Conservation (phyloP, 1,140 invertebrate species). For the Nephotettix cincticeps region DNA sequence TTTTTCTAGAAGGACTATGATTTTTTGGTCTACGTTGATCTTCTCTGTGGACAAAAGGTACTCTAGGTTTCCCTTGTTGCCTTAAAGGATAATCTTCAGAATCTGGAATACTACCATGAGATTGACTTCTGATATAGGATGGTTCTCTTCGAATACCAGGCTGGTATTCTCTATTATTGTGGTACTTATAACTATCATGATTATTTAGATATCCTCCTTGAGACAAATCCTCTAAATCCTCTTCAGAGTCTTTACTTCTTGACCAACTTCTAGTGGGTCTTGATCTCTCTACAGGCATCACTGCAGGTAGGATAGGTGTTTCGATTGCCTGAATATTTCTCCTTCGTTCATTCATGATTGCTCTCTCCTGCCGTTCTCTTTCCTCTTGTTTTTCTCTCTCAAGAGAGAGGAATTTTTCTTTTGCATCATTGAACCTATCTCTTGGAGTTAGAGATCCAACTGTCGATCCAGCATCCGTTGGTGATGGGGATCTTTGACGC, state of each 20-base stretch:
- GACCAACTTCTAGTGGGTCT: conserved; percentile 20
- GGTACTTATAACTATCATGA: conserved; percentile 17
- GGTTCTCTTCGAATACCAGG: neutral
- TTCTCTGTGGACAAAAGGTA: neutral
- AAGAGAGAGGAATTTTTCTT: conserved; percentile 77
- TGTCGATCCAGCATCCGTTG: conserved; percentile 33
- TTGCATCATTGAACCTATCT: conserved; percentile 78
- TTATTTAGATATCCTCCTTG: conserved; percentile 14
- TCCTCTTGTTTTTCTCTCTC: conserved; percentile 64
- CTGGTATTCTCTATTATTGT: conserved; percentile 20
- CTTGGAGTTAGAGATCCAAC: conserved; percentile 57
- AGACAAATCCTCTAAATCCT: conserved; percentile 3
- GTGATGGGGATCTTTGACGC: conserved; percentile 54
- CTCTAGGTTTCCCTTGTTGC: conserved; percentile 3
- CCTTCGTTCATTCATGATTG: conserved; percentile 19
- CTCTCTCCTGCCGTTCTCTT: conserved; percentile 36
- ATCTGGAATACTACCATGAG: conserved; percentile 26
- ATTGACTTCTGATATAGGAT: conserved; percentile 23
- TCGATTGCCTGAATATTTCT: conserved; percentile 24
- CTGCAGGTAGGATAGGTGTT: neutral
- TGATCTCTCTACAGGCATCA: conserved; percentile 1
- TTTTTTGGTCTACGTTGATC: neutral
- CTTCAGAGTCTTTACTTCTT: conserved; percentile 22
- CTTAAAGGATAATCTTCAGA: conserved; percentile 24
- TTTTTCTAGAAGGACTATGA: conserved; percentile 14